Conservation (phyloP, 2,113 vertebrate genomes). For the Scomber japonicus region DNA sequence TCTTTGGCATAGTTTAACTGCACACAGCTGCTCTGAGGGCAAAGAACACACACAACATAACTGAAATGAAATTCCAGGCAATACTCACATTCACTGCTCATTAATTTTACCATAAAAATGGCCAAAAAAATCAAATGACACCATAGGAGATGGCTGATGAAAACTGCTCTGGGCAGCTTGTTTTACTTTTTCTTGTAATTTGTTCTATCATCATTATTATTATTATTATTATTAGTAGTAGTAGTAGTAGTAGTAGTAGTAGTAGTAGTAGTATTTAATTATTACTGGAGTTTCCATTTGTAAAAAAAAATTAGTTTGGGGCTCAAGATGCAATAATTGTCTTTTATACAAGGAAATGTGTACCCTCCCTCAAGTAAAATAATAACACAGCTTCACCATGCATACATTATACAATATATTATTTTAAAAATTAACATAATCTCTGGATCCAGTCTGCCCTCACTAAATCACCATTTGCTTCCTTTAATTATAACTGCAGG, state of each 20-base stretch:
- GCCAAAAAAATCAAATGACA: background rate
- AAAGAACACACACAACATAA: background rate
- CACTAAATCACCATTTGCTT: background rate
- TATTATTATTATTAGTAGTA: too few species aligned
- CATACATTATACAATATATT: background rate
- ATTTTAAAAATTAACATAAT: background rate
- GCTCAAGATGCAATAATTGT: background rate
- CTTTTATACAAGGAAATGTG: background rate
- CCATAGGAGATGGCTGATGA: background rate
- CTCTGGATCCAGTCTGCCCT: background rate
- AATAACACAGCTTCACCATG: background rate
- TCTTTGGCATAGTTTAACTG: background rate
- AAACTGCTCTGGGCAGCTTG: background rate
- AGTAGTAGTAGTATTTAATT: too few species aligned
- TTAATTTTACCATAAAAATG: background rate
- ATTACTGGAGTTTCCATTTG: background rate
- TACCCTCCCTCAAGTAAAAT: background rate
- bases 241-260: too few species aligned
- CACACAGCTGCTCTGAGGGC: background rate
- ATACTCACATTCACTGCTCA: background rate
- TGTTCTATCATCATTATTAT: too few species aligned
- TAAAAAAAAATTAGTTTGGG: too few species aligned
- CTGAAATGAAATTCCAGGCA: background rate
- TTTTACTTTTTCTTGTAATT: background rate
- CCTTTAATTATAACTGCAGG: constrained; percentile 25